Base-by-base conservation (phyloP, 2,113 vertebrate species). In the Labeo catla region DNA sequence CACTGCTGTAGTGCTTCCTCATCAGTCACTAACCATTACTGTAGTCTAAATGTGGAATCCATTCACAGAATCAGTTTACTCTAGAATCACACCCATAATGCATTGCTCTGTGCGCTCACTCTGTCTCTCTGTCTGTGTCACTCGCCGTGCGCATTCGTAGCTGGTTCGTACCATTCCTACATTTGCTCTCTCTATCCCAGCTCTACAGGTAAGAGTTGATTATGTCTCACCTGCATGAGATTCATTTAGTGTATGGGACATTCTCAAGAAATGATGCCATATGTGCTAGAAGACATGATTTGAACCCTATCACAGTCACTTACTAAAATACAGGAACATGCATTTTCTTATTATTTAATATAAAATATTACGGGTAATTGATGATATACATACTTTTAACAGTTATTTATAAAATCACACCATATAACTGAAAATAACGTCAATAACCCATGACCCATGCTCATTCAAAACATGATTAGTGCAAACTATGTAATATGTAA, bases 171-270 rank as follows among this genome's bases (percentile, higher is more conserved):
- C 91, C 95, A 95, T 97, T 91, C 93, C 95, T 93, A 94, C 93
- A 92, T 97, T 97, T 96, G 95, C 95, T 86, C 94, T 97, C 93
- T 96, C 93, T 95, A 94, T 96, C 87, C 95, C 95, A 86, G 95
- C 94, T 84, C 93, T 95, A 82, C 96, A 97, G 96, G 96, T 98
- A 97, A 97, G 96, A 92, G 36, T 57, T 54, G 47, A 74, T 57
- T 76, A 81, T 15, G 52, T 76, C 59, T 8, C 63, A 45, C 34
- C 45, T 80, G 87, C 89, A 76, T 90, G 89, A 59, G 19, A 13
- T 80, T 73, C 61, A 65, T 68, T 88, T 83, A 68, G 47, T 79
- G 89, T 7, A 13, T 13, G 50, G 28, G 47, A 7, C 49, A 39
- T 83, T 83, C 23, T 83, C 81, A 70, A 28, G 47, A 83, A 70